Conservation (phyloP, 2,888 invertebrate genomes). For the Timema cristinae region DNA sequence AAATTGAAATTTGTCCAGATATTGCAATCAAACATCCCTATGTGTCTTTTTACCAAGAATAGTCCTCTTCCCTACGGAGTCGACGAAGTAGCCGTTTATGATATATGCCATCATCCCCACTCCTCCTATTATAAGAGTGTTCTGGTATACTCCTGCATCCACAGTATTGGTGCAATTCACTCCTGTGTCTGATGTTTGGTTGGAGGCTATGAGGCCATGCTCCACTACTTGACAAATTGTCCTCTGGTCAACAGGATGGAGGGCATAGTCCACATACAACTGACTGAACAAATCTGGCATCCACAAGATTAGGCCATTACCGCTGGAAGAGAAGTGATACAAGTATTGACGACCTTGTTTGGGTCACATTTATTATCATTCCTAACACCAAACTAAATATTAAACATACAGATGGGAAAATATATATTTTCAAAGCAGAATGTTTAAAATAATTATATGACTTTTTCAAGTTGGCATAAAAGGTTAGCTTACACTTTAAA, state of each 20-base stretch:
- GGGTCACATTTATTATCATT: no score
- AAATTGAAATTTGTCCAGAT: background rate
- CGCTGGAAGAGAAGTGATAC: conserved; percentile 20
- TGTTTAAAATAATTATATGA: no score
- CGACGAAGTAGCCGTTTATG: conserved; percentile 23
- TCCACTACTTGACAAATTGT: conserved; percentile 4
- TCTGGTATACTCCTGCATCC: conserved; percentile 24
- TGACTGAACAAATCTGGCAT: conserved; percentile 42
- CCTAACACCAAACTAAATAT: no score
- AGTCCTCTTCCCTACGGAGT: conserved; percentile 25
- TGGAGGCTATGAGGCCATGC: background rate
- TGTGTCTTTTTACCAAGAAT: conserved; percentile 23
- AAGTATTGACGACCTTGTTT: background rate
- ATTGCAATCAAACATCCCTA: background rate
- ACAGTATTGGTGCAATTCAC: conserved; percentile 15
- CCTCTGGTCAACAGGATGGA: conserved; percentile 34
- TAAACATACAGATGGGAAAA: no score
- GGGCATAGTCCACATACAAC: conserved; percentile 38
- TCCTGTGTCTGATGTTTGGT: background rate
- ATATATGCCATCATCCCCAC: conserved; percentile 23
- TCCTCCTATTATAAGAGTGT: conserved; percentile 27
- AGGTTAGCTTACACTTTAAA: no score
- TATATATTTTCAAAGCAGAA: no score
- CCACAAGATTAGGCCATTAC: conserved; percentile 41
- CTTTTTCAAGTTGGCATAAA: no score